Percentiles rank a stretch among this genome's conserved stretches.
Conservation (phyloP, 1,140 invertebrate genomes). For the Drosophila triauraria region DNA sequence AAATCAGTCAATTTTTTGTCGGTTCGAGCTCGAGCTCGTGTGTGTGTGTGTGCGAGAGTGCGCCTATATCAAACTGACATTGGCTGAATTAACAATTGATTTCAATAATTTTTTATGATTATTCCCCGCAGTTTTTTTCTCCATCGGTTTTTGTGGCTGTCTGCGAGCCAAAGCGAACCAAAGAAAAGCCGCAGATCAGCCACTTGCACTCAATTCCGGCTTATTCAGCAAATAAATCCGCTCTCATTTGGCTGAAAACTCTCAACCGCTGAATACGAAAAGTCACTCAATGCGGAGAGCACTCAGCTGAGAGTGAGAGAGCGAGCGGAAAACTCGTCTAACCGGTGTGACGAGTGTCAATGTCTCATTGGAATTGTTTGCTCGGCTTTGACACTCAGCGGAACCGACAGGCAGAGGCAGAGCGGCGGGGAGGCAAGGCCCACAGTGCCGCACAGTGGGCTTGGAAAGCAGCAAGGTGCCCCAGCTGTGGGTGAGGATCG, state of each 20-base stretch:
- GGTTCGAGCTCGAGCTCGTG: conserved; percentile 13
- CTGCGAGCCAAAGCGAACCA: conserved; percentile 22
- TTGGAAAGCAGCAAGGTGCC: conserved; percentile 31
- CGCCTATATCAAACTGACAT: conserved; percentile 77
- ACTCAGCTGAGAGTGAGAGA: conserved; percentile 26
- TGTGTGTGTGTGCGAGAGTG: conserved; percentile 21
- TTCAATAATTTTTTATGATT: conserved; percentile 83
- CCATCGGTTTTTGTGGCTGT: conserved; percentile 43
- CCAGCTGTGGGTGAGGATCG: conserved; percentile 34
- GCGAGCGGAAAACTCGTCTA: conserved; percentile 67
- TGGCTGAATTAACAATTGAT: conserved; percentile 83
- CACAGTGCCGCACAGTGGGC: conserved; percentile 59
- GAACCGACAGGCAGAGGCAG: conserved; percentile 62
- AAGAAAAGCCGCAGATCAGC: conserved; percentile 53
- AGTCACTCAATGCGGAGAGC: conserved; percentile 49
- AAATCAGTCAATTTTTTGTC: conserved; percentile 80
- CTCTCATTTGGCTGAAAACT: conserved; percentile 7
- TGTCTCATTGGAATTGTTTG: conserved; percentile 80
- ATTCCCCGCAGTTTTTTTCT: conserved; percentile 57
- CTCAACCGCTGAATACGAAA: conserved; percentile 64
- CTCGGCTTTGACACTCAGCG: conserved; percentile 73
- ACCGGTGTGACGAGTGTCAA: conserved; percentile 82
- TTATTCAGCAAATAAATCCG: conserved; percentile 44
- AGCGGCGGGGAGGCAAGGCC: conserved; percentile 26
- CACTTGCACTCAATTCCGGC: conserved; percentile 46